Conservation (phyloP, 2,888 invertebrate species). For the Microplitis deprimator region DNA sequence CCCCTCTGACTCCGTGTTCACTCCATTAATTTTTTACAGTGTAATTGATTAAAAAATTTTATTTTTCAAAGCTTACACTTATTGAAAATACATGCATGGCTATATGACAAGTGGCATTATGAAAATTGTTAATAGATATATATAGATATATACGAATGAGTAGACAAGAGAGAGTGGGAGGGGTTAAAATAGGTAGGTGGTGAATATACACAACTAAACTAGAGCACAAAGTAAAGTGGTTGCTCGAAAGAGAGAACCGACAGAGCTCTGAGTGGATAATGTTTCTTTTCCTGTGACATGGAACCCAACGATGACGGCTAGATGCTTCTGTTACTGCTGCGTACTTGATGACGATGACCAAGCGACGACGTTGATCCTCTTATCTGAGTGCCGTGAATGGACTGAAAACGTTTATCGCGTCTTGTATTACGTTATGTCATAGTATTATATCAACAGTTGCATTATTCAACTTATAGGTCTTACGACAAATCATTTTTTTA, state of each 20-base stretch:
- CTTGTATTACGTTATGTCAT: conserved; percentile 21
- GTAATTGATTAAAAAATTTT: no score
- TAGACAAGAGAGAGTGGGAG: neutral
- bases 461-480: neutral
- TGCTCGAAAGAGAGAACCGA: conserved; percentile 57
- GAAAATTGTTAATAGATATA: conserved; percentile 17
- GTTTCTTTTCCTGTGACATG: conserved; percentile 68
- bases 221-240: conserved; percentile 66
- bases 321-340: conserved; percentile 10
- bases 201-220: conserved; percentile 55
- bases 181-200: conserved; percentile 25
- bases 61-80: no score
- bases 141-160: conserved; percentile 8
- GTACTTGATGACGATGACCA: neutral
- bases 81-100: no score
- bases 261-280: conserved; percentile 67
- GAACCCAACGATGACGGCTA: conserved; percentile 50
- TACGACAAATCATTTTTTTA: no score
- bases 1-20: no score
- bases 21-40: no score
- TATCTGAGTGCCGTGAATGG: conserved; percentile 17
- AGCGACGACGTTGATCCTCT: conserved; percentile 20
- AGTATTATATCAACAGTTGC: neutral
- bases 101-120: neutral
- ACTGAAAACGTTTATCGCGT: conserved; percentile 14